A percentile compares a stretch with the other conserved stretches of the same genome.
Evolutionary conservation across 2,888 invertebrate species (phyloP).

Genomic region (Cephonodes hylas): DNA sequence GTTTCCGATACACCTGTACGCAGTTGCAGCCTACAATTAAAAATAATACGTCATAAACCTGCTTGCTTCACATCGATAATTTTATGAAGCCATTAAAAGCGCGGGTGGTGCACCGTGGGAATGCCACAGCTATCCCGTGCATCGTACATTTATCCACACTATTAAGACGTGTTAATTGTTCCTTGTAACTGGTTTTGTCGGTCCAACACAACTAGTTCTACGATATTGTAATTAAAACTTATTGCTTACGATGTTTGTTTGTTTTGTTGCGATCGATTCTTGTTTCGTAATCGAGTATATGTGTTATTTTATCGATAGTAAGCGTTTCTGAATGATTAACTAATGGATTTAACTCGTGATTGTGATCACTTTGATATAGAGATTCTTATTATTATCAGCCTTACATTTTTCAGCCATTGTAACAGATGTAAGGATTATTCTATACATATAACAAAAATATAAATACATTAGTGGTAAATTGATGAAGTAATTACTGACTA

Average conservation of each 20-base stretch:
- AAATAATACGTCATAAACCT: neutral
- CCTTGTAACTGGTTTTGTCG: slow-evolving; percentile 19
- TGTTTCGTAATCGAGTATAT: neutral
- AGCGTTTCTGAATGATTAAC: too few relatives aligned
- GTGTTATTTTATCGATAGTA: too few relatives aligned
- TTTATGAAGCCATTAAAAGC: neutral
- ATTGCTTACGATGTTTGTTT: neutral
- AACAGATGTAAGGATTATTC: too few relatives aligned
- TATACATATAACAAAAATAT: too few relatives aligned
- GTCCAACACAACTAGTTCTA: slow-evolving; percentile 6
- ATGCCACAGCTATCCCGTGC: slow-evolving; percentile 12
- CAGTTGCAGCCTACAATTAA: neutral
- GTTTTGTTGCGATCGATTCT: neutral
- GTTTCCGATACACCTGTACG: too few relatives aligned
- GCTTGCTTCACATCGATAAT: neutral
- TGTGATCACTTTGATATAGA: too few relatives aligned
- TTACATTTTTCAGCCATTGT: too few relatives aligned
- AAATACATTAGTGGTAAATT: too few relatives aligned
- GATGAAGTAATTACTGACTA: too few relatives aligned
- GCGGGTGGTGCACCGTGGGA: slow-evolving; percentile 23
- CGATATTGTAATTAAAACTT: slow-evolving; percentile 9
- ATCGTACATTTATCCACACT: slow-evolving; percentile 22
- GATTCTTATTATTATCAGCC: too few relatives aligned
- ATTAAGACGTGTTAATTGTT: slow-evolving; percentile 36
- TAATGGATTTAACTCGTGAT: too few relatives aligned